Evolutionary conservation across 2,113 vertebrate genomes (phyloP).

Genomic region (Periophthalmodon schlosseri): DNA sequence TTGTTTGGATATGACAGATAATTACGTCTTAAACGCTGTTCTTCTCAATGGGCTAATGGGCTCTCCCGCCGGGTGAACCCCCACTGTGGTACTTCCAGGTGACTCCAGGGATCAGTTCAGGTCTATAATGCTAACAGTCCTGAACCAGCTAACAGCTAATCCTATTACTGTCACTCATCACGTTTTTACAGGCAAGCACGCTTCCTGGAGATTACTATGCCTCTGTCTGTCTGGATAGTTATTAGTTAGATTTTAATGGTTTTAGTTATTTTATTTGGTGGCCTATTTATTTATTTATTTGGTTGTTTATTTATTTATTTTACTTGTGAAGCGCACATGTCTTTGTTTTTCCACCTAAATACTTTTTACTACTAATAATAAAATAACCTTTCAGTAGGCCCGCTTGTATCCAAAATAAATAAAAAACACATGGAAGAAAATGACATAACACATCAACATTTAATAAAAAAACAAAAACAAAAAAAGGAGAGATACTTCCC

Average conservation of each 20-base stretch:
- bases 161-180: constrained; percentile 58
- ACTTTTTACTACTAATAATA: no score
- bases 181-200: constrained; percentile 30
- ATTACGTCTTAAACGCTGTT: constrained; percentile 39
- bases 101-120: constrained; percentile 47
- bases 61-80: constrained; percentile 37
- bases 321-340: no score
- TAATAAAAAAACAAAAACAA: no score
- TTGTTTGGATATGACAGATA: constrained; percentile 10
- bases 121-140: constrained; percentile 45
- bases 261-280: neutral
- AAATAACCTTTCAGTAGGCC: no score
- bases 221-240: neutral
- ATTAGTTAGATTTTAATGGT: neutral
- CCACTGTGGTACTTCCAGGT: constrained; percentile 52
- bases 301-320: no score
- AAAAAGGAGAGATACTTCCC: no score
- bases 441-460: no score
- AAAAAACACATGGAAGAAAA: no score
- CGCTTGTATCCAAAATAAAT: no score
- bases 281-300: no score
- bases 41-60: constrained; percentile 38
- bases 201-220: constrained; percentile 18
- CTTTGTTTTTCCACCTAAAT: no score
- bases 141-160: constrained; percentile 64